Base-by-base conservation (phyloP, 2,113 vertebrate genomes). In the Cettia cetti region DNA sequence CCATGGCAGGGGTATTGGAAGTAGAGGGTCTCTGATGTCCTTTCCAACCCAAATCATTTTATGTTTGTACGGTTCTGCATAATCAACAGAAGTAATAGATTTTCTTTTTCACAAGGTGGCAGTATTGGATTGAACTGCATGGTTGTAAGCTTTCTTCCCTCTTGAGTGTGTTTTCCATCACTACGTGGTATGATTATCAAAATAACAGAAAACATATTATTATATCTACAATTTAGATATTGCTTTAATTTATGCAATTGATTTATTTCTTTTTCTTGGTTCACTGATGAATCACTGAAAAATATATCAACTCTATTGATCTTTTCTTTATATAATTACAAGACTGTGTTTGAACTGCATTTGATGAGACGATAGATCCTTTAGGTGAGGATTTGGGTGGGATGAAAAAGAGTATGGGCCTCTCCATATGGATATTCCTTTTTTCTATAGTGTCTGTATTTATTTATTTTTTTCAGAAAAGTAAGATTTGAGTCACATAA, bases 21-120 rank as follows among this genome's bases (percentile, higher is more conserved):
- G 16, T 27, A 54, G 21, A 10, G 27, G 26, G 14, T 61, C 8
- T 27, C 20, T 53, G 9, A 45, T 30, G 7, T 40, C 6, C 23
- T 14, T 53, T 61, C 30, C 40, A 68, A 27, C 9, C 9, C 54
- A 40, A 75, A 47, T 3, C 2, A 6, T 54, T 68, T 47, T 40
- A 26, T 31, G 10, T 7, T 26, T 71, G 7, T 31, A 9, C 22
- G 20, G 24, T 21, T 68, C 30, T 31, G 2, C 5, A 40, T 15
- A 76, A 78, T 31, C 13, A 37, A 37, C 81, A 89, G 74, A 82
- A 44, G 31, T 24, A 60, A 26, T 13, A 39, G 30, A 16, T 65
- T 49, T n/a, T 50, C 56, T 45, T 54, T 85, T 69, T 78, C 98
- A 97, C 97, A 89, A 97, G 98, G 72, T 97, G 97, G 96, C 97